A percentile compares a stretch with the other conserved stretches of the same genome.
These are phyloP conservation scores for Willisornis vidua DNA, from an alignment of 2,113 vertebrate species.

Conservation along the genomic window DNA sequence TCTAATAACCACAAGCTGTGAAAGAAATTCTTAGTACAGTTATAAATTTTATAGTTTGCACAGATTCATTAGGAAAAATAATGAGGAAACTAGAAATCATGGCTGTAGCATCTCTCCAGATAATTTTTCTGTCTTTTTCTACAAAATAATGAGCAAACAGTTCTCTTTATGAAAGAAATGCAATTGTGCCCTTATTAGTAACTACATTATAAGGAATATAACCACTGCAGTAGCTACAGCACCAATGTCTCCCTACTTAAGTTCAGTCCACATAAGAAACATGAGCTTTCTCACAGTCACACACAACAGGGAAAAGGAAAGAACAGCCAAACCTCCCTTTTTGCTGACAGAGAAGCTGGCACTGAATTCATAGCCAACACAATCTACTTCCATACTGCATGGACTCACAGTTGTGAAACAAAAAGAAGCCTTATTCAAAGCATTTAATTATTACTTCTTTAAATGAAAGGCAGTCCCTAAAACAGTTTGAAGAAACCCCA, in stretches of 20 bases:
- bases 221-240: neutral
- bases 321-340: neutral
- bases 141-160: neutral
- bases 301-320: neutral
- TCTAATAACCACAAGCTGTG: neutral
- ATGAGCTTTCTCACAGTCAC: neutral
- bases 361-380: neutral
- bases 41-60: neutral
- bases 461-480: neutral
- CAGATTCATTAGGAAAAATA: neutral
- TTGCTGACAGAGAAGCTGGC: neutral
- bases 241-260: neutral
- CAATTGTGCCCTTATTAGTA: neutral
- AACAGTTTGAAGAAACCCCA: neutral
- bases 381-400: neutral
- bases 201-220: neutral
- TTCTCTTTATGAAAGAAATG: neutral
- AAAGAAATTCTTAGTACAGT: neutral
- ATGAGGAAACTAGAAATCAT: neutral
- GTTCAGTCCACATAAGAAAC: neutral
- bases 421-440: neutral
- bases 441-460: neutral
- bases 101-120: neutral
- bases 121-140: neutral
- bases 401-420: neutral